phyloP scores from a whole-genome alignment of 2,888 invertebrate species.

The Latheticus oryzae region DNA sequence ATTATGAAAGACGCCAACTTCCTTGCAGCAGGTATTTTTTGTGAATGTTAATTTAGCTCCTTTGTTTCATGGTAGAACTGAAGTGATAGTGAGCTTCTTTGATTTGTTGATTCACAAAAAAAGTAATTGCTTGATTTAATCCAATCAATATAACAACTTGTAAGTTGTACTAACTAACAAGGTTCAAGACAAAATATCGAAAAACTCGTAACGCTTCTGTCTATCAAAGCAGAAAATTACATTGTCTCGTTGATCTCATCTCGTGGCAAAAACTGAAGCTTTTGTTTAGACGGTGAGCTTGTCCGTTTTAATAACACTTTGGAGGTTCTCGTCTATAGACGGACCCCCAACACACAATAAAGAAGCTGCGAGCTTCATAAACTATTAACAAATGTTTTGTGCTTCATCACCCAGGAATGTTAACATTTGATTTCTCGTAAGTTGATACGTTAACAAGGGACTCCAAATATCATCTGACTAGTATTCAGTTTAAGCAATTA shows the following conservation, averaged over 20 bases:
- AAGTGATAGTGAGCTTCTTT: slow-evolving; percentile 20
- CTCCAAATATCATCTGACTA: slow-evolving; percentile 55
- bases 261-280: slow-evolving; percentile 48
- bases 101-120: slow-evolving; percentile 42
- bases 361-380: slow-evolving; percentile 62
- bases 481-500: slow-evolving; percentile 56
- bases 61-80: slow-evolving; percentile 6
- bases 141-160: slow-evolving; percentile 48
- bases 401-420: slow-evolving; percentile 64
- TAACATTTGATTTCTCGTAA: slow-evolving; percentile 63
- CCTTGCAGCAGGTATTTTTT: slow-evolving; percentile 26
- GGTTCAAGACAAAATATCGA: slow-evolving; percentile 51
- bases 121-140: slow-evolving; percentile 51
- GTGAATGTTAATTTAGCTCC: not conserved
- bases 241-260: slow-evolving; percentile 61
- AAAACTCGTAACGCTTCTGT: slow-evolving; percentile 56
- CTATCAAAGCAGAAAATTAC: slow-evolving; percentile 64
- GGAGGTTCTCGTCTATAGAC: slow-evolving; percentile 10
- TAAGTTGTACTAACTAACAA: slow-evolving; percentile 53
- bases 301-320: slow-evolving; percentile 4
- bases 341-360: slow-evolving; percentile 57
- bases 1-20: slow-evolving; percentile 9
- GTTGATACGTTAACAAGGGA: slow-evolving; percentile 56
- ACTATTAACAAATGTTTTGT: slow-evolving; percentile 63
- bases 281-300: slow-evolving; percentile 49